Conservation (phyloP, 2,113 vertebrate genomes). For the Nothocercus julius region DNA sequence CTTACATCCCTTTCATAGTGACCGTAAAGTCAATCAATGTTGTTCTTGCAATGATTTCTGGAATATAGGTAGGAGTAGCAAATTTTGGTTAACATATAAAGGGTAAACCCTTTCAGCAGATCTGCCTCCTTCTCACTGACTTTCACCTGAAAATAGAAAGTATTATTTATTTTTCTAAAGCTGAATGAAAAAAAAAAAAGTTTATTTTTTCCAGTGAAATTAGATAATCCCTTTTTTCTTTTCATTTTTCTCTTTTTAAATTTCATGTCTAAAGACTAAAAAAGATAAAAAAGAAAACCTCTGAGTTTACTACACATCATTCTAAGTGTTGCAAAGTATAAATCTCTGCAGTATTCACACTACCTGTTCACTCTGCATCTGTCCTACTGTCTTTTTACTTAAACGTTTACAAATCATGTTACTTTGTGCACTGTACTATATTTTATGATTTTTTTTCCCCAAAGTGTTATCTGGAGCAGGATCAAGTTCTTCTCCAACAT, state of each 20-base stretch:
- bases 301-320: not conserved
- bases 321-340: not conserved
- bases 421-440: conserved; percentile 84
- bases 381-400: not conserved
- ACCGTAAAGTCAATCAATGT: conserved; percentile 87
- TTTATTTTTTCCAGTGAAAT: not conserved
- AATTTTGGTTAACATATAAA: conserved; percentile 89
- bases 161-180: not conserved
- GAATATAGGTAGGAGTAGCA: conserved; percentile 85
- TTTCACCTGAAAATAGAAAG: conserved; percentile 79
- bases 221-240: fast-evolving
- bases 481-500: conserved; percentile 87
- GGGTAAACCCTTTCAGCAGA: conserved; percentile 79
- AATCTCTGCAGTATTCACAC: not conserved
- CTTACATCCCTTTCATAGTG: conserved; percentile 83
- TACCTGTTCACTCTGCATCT: not conserved
- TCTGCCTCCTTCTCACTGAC: conserved; percentile 87
- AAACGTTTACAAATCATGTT: conserved; percentile 9
- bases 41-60: conserved; percentile 84
- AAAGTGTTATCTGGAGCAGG: conserved; percentile 86
- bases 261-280: not conserved
- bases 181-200: not conserved
- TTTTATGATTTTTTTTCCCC: conserved; percentile 86
- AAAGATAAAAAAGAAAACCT: not conserved
- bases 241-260: not conserved